Evolutionary conservation across 1,140 invertebrate species (phyloP).

Genomic region (Caerostris darwini): DNA sequence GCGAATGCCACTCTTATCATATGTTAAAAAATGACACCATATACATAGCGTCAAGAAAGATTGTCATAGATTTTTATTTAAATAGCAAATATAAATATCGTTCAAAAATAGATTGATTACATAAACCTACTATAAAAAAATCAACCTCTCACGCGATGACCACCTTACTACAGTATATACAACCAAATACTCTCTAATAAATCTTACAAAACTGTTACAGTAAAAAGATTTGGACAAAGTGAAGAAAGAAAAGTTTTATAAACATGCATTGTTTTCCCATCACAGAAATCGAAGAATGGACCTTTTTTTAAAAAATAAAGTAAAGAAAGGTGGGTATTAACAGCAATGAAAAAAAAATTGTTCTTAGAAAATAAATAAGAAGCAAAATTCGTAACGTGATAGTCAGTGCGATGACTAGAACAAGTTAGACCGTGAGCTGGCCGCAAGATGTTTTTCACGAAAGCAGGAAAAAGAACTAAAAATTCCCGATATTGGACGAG

Average conservation of each 20-base stretch:
- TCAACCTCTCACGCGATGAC: neutral
- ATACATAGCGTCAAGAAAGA: too few relatives aligned
- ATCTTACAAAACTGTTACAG: neutral
- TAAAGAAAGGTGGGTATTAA: neutral
- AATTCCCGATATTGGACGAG: conserved; percentile 65
- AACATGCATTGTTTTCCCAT: neutral
- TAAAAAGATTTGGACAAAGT: neutral
- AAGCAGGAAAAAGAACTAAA: neutral
- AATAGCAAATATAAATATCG: neutral
- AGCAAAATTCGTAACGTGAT: conserved; percentile 36
- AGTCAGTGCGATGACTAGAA: conserved; percentile 39
- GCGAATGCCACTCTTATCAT: too few relatives aligned
- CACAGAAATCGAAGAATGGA: neutral
- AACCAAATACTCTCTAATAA: neutral
- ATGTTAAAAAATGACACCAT: too few relatives aligned
- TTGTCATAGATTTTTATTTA: too few relatives aligned
- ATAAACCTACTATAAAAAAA: neutral
- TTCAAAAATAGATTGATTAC: neutral
- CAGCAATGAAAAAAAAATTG: neutral
- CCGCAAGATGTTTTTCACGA: conserved; percentile 30
- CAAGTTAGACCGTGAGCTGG: conserved; percentile 20
- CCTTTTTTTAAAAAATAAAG: neutral
- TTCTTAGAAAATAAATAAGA: neutral
- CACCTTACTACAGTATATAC: neutral
- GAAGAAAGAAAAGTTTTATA: neutral